Percentiles rank a stretch among this genome's conserved stretches.
Conservation (phyloP, 2,888 invertebrate genomes). For the Perithous albicinctus region DNA sequence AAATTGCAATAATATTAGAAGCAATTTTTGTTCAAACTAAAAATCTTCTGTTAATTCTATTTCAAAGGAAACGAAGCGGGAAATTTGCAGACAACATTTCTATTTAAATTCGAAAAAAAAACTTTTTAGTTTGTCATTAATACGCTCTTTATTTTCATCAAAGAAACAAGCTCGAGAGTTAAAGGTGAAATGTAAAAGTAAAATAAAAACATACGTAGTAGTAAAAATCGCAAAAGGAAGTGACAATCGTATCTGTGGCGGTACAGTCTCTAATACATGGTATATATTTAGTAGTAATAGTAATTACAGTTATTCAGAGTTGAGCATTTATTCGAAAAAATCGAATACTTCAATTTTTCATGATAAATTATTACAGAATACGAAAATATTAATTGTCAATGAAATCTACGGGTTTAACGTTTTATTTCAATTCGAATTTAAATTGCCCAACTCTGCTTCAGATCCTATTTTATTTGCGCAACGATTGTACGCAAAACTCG, state of each 20-base stretch:
- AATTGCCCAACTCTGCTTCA: conserved; percentile 14
- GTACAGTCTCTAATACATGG: conserved; percentile 57
- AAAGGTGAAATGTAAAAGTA: conserved; percentile 35
- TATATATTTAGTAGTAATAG: conserved; percentile 30
- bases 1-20: no score
- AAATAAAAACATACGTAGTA: conserved; percentile 30
- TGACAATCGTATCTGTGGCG: conserved; percentile 21
- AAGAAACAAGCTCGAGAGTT: conserved; percentile 42
- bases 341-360: background rate
- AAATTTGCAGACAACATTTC: conserved; percentile 29
- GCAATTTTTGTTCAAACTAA: no score
- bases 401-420: background rate
- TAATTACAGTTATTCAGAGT: conserved; percentile 14
- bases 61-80: background rate
- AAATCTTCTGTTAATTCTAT: background rate
- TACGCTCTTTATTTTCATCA: conserved; percentile 34
- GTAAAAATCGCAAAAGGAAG: conserved; percentile 36
- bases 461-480: conserved; percentile 13
- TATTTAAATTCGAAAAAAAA: background rate
- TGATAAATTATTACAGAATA: background rate
- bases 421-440: background rate
- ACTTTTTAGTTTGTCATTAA: conserved; percentile 23
- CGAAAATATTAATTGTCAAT: background rate
- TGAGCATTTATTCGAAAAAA: conserved; percentile 8
- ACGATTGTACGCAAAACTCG: background rate